A percentile compares a stretch with the other conserved stretches of the same genome.
Conservation (phyloP, 2,888 invertebrate genomes). For the Noctua pronuba region DNA sequence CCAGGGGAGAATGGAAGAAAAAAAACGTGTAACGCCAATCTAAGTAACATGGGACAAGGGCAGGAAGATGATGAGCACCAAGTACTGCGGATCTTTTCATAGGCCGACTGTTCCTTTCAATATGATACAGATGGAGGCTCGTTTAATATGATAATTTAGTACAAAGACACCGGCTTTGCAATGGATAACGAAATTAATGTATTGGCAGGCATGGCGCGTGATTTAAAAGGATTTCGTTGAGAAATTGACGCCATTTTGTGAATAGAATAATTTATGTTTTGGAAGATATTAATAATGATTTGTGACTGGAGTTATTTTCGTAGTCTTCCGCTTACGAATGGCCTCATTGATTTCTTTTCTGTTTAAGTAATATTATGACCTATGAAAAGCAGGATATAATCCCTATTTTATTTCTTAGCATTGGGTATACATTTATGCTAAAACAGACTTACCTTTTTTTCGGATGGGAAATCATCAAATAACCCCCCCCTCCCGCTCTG, state of each 20-base stretch:
- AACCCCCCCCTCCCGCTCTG: too few relatives aligned
- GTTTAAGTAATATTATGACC: too few relatives aligned
- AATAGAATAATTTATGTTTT: conserved; percentile 39
- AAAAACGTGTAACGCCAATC: too few relatives aligned
- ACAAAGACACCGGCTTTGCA: conserved; percentile 6
- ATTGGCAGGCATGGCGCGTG: conserved; percentile 35
- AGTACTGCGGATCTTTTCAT: not conserved
- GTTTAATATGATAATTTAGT: conserved; percentile 40
- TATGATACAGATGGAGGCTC: not conserved
- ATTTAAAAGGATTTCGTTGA: conserved; percentile 25
- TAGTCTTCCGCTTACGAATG: conserved; percentile 34
- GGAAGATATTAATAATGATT: conserved; percentile 41
- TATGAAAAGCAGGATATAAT: not conserved
- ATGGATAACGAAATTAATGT: conserved; percentile 40
- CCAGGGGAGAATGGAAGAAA: too few relatives aligned
- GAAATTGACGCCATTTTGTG: conserved; percentile 25
- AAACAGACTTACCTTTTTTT: not conserved
- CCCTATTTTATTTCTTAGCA: not conserved
- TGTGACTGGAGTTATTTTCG: conserved; percentile 36
- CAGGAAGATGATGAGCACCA: too few relatives aligned
- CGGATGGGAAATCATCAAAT: too few relatives aligned
- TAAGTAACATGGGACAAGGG: too few relatives aligned
- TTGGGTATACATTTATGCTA: not conserved
- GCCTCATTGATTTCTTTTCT: conserved; percentile 23
- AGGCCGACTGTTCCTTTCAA: not conserved